A percentile compares a stretch with the other conserved stretches of the same genome.
Conservation (phyloP, 2,888 invertebrate species). For the Scelioninae gen. 2 region DNA sequence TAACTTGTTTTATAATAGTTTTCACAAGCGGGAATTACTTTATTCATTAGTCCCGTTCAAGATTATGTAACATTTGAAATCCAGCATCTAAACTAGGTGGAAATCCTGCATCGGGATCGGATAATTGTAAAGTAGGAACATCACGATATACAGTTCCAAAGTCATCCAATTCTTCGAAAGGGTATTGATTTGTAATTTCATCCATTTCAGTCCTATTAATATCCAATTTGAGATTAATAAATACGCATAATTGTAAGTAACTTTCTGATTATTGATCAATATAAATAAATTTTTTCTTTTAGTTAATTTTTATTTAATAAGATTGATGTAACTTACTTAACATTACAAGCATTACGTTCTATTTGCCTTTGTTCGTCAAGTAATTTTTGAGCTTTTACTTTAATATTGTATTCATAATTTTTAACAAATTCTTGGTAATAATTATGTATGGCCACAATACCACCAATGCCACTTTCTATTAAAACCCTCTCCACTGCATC, state of each 20-base stretch:
- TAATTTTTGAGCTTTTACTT: slow-evolving; percentile 67
- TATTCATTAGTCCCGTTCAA: slow-evolving; percentile 78
- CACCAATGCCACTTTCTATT: slow-evolving; percentile 79
- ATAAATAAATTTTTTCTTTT: no score
- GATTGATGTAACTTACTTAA: slow-evolving; percentile 66
- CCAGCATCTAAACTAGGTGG: slow-evolving; percentile 80
- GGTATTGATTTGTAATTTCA: slow-evolving; percentile 70
- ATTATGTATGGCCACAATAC: slow-evolving; percentile 77
- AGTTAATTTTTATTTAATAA: no score
- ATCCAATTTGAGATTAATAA: no score
- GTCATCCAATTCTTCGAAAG: slow-evolving; percentile 72
- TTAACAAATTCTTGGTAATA: slow-evolving; percentile 77
- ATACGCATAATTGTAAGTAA: no score
- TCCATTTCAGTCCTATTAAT: slow-evolving; percentile 71
- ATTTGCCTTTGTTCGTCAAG: slow-evolving; percentile 69
- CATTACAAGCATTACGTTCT: slow-evolving; percentile 66
- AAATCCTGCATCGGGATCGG: slow-evolving; percentile 74
- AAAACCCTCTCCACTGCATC: slow-evolving; percentile 79
- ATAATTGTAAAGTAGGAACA: slow-evolving; percentile 72
- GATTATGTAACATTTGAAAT: slow-evolving; percentile 81
- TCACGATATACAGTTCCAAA: slow-evolving; percentile 72
- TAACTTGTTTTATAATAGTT: no score
- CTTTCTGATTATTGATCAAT: no score
- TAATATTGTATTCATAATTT: slow-evolving; percentile 69
- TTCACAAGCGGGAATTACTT: no score